Percentiles rank a stretch among this genome's conserved stretches.
Conservation (phyloP, 1,140 invertebrate genomes). For the Aphidius gifuensis region DNA sequence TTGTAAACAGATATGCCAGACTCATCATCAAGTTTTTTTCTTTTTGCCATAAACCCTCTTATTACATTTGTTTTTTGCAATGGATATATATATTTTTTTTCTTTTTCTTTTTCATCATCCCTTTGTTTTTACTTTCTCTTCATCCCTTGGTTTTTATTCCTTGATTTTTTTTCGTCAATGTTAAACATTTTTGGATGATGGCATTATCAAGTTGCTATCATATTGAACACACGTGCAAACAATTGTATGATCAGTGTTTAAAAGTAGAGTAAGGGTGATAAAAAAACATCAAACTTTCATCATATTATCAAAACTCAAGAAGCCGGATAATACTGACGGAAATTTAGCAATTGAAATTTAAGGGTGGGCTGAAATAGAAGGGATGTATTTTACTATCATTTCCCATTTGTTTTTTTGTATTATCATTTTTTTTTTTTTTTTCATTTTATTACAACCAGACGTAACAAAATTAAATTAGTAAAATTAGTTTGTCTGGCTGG, state of each 20-base stretch:
- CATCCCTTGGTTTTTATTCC: not conserved
- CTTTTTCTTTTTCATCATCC: conserved; percentile 2
- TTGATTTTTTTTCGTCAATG: not conserved
- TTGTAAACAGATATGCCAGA: conserved; percentile 10
- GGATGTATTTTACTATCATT: conserved; percentile 21
- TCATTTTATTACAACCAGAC: not conserved
- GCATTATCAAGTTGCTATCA: not conserved
- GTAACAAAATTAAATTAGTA: conserved; percentile 36
- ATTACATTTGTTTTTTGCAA: not conserved
- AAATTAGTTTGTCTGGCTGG: conserved; percentile 43
- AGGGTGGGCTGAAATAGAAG: conserved; percentile 22
- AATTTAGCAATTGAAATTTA: conserved; percentile 3
- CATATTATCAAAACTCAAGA: not conserved
- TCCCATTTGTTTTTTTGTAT: conserved; percentile 22
- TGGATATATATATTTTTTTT: not conserved
- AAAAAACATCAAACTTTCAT: not conserved
- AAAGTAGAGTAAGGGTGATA: not conserved
- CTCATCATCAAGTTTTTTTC: conserved; percentile 8
- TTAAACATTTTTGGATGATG: not conserved
- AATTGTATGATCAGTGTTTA: conserved; percentile 12
- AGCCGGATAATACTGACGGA: not conserved
- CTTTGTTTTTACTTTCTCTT: not conserved
- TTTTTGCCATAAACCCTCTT: conserved; percentile 3
- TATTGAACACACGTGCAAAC: conserved; percentile 25
- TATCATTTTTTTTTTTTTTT: conserved; percentile 5